Conservation (phyloP, 64 coral and sea anemone genomes). For the Cladopsammia gracilis region DNA sequence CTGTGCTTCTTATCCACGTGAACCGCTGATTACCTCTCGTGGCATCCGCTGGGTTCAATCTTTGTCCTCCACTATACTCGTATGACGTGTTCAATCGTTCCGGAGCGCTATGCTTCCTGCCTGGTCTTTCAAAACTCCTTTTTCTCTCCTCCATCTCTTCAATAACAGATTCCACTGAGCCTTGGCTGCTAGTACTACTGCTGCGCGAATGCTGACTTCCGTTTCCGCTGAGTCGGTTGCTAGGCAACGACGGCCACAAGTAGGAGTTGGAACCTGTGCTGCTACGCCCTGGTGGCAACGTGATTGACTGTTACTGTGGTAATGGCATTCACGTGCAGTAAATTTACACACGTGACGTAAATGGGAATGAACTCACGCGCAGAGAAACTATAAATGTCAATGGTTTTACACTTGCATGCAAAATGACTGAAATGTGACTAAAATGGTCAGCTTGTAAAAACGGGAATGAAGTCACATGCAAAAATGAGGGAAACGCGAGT, state of each 20-base stretch:
- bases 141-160: constrained; percentile 61
- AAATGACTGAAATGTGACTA: too few relatives aligned
- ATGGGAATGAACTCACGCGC: not conserved
- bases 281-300: constrained; percentile 44
- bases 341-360: constrained; percentile 20
- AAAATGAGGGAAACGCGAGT: too few relatives aligned
- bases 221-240: constrained; percentile 12
- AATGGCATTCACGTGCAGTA: too few relatives aligned
- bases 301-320: constrained; percentile 11
- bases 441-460: too few relatives aligned
- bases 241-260: not conserved
- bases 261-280: constrained; percentile 42
- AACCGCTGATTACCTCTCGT: constrained; percentile 51
- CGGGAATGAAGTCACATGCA: too few relatives aligned
- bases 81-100: not conserved
- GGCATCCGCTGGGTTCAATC: constrained; percentile 4
- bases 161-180: constrained; percentile 53
- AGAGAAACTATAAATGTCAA: too few relatives aligned
- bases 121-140: constrained; percentile 51
- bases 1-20: not conserved
- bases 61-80: not conserved
- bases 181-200: constrained; percentile 45
- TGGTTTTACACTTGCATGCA: too few relatives aligned
- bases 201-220: constrained; percentile 10
- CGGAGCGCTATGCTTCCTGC: constrained; percentile 19